phyloP scores from a whole-genome alignment of 1,140 invertebrate genomes.

The Dysdera silvatica region DNA sequence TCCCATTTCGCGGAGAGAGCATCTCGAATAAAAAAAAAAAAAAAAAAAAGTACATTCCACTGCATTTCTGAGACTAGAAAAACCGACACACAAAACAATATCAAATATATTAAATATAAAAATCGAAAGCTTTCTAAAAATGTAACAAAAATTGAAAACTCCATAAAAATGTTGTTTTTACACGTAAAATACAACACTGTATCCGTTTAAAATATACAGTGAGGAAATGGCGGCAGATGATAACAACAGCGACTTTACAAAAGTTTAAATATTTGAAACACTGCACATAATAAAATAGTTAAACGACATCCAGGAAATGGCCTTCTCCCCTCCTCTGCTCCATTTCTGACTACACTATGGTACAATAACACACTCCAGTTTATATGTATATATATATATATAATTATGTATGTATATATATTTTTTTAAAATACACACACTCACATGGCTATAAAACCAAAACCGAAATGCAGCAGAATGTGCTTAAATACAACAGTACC shows the following conservation, averaged over 20 bases:
- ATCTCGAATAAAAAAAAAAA: no score
- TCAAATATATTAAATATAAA: constrained; percentile 30
- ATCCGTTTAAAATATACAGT: constrained; percentile 25
- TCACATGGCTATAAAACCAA: no score
- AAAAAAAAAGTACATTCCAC: constrained; percentile 25
- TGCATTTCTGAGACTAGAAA: constrained; percentile 28
- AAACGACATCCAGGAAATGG: constrained; percentile 13
- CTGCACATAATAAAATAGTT: constrained; percentile 18
- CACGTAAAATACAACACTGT: constrained; percentile 27
- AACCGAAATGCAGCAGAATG: no score
- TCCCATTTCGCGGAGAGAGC: no score
- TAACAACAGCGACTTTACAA: constrained; percentile 27
- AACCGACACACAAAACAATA: constrained; percentile 25
- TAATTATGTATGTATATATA: no score
- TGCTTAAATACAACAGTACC: no score
- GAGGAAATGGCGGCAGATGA: constrained; percentile 12
- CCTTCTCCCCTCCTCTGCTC: no score
- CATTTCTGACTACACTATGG: no score
- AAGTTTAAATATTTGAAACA: constrained; percentile 25
- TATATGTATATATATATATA: no score
- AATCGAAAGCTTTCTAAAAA: constrained; percentile 30
- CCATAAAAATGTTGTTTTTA: constrained; percentile 28
- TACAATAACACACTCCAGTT: no score
- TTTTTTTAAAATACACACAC: no score
- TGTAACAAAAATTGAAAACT: constrained; percentile 31